phyloP scores from a whole-genome alignment of 1,140 invertebrate species.

The Caerostris darwini region DNA sequence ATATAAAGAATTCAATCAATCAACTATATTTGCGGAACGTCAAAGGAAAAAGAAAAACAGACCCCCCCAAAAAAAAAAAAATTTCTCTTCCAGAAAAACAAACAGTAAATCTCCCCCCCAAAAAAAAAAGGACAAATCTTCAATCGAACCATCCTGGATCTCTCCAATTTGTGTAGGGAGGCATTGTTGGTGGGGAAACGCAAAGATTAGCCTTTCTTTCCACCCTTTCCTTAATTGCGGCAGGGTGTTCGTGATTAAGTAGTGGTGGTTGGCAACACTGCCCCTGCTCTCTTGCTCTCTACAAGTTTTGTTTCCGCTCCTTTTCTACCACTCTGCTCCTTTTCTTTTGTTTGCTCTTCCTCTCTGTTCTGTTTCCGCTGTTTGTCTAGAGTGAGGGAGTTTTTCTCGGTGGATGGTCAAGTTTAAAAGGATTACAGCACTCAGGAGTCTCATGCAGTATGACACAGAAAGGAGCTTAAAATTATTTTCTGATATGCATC shows the following conservation, averaged over 20 bases:
- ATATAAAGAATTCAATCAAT: too few species aligned
- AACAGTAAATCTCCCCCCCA: too few species aligned
- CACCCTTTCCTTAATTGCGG: conserved; percentile 17
- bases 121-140: neutral
- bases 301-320: neutral
- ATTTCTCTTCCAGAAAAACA: too few species aligned
- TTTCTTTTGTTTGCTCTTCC: neutral
- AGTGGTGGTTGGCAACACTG: conserved; percentile 21
- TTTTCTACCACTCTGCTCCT: neutral
- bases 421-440: neutral
- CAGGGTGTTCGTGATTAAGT: conserved; percentile 47
- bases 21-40: too few species aligned
- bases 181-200: neutral
- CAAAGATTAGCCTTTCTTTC: neutral
- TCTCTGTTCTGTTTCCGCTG: neutral
- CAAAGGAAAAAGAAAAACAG: too few species aligned
- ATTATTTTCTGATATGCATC: too few species aligned
- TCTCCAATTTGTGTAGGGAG: neutral
- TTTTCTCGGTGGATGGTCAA: neutral
- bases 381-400: neutral
- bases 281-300: neutral
- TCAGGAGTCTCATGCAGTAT: neutral
- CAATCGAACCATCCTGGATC: neutral
- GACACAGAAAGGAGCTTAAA: too few species aligned
- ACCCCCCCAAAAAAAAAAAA: too few species aligned